Conservation (phyloP, 2,888 invertebrate genomes). For the Caenorhabditis sp. region DNA sequence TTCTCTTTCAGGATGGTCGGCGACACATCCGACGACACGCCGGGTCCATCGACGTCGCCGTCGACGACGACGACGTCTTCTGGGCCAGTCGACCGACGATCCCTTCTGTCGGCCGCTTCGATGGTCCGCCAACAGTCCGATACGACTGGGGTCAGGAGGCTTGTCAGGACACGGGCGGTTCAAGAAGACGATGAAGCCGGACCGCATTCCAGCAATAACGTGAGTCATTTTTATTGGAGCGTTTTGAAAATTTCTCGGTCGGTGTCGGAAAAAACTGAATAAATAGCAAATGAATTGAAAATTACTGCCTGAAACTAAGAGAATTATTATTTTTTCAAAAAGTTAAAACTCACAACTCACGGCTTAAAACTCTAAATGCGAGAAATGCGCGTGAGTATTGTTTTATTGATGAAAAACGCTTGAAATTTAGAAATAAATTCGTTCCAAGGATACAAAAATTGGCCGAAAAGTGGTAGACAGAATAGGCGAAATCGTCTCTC, state of each 20-base stretch:
- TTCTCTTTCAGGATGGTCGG: slow-evolving; percentile 70
- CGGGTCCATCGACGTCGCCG: slow-evolving; percentile 55
- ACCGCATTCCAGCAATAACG: slow-evolving; percentile 45
- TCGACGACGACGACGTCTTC: slow-evolving; percentile 29
- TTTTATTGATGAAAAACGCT: no score
- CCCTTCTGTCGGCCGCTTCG: slow-evolving; percentile 66
- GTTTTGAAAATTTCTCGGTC: background rate
- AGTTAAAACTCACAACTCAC: no score
- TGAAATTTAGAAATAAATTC: no score
- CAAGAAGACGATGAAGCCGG: slow-evolving; percentile 62
- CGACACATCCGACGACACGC: slow-evolving; percentile 54
- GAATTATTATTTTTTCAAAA: no score
- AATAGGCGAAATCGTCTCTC: no score
- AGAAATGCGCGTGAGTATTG: no score
- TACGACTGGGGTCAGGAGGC: slow-evolving; percentile 69
- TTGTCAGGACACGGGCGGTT: slow-evolving; percentile 65
- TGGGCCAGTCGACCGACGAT: slow-evolving; percentile 48
- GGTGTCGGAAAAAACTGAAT: background rate
- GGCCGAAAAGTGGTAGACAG: no score
- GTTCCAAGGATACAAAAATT: no score
- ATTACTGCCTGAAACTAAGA: no score
- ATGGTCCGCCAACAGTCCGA: slow-evolving; percentile 79
- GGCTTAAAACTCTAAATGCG: no score
- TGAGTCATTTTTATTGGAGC: slow-evolving; percentile 27
- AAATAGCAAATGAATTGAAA: background rate